Base-by-base conservation (phyloP, 2,888 invertebrate genomes). In the Esperia sulphurella region DNA sequence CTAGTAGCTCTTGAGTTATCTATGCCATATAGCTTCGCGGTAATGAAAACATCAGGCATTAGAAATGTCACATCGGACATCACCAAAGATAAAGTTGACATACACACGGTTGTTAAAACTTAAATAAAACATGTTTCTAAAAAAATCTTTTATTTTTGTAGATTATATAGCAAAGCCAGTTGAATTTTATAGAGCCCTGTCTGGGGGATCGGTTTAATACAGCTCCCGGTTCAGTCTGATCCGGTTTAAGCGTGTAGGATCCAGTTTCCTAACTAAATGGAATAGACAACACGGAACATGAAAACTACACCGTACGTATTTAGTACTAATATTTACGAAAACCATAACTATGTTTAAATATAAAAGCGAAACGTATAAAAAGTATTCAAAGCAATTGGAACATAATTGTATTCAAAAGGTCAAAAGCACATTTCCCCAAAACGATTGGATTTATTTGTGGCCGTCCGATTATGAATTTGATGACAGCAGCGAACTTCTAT, bases 171-270 rank as follows among this genome's bases (percentile, higher is more conserved):
- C 52, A 54, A 52, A 60, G 50, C 58, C 54, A 60, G 59, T 59
- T 64, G 59, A 61, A 63, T 64, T 70, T 66, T 70, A 68, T 61
- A 65, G 57, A 58, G 60, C 54, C 56, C 59, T 65, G 65, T 68
- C 33, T 31, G 37, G 55, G 59, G 62, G 68, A 76, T 72, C 70
- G 64, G 58, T 62, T 71, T 73, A 76, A 75, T 69, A 61, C 74
- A 61, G 54, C 65, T 60, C 63, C 59, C 64, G 60, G 68, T 68
- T 66, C 63, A 59, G 54, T 61, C 59, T 75, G 72, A 71, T 73
- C 75, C 72, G 52, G 62, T 67, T 74, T 74, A 75, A 78, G 71
- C 68, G 53, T 52, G 55, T 62, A 62, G 63, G 60, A 72, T 70
- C 62, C 66, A 63, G 69, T 65, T 69, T 62, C 50, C 59, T 59